Evolutionary conservation across 2,888 invertebrate species (phyloP).

Genomic region (Hoplodrina ambigua): DNA sequence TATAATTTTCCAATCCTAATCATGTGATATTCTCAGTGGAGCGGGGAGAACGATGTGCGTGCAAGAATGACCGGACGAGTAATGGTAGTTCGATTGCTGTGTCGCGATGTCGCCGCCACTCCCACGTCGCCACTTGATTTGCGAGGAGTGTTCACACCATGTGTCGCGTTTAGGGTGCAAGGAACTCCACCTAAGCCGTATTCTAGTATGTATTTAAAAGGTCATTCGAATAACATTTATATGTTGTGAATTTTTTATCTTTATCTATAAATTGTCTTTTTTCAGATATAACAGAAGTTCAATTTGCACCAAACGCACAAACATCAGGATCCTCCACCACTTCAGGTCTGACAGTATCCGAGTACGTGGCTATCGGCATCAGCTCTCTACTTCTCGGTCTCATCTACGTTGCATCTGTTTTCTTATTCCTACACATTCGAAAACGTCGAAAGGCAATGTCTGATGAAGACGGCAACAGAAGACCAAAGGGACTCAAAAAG

Average conservation of each 20-base stretch:
- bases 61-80: conserved; percentile 95
- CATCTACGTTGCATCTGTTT: conserved; percentile 96
- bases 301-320: conserved; percentile 92
- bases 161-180: conserved; percentile 96
- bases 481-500: conserved; percentile 80
- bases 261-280: conserved; percentile 50
- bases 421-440: conserved; percentile 94
- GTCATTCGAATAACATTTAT: background rate
- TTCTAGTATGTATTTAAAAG: conserved; percentile 69
- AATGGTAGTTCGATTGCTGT: conserved; percentile 94
- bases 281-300: conserved; percentile 95
- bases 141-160: conserved; percentile 94
- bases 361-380: conserved; percentile 96
- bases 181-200: conserved; percentile 93
- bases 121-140: conserved; percentile 87
- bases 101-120: conserved; percentile 92
- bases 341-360: conserved; percentile 92
- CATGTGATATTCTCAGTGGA: conserved; percentile 92
- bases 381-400: conserved; percentile 96
- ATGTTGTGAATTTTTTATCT: background rate
- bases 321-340: conserved; percentile 88
- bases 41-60: conserved; percentile 94
- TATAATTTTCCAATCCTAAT: conserved; percentile 30
- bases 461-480: conserved; percentile 82
- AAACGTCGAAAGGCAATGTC: conserved; percentile 90